Evolutionary conservation across 1,140 invertebrate genomes (phyloP).

Genomic region (Drosophila asahinai): DNA sequence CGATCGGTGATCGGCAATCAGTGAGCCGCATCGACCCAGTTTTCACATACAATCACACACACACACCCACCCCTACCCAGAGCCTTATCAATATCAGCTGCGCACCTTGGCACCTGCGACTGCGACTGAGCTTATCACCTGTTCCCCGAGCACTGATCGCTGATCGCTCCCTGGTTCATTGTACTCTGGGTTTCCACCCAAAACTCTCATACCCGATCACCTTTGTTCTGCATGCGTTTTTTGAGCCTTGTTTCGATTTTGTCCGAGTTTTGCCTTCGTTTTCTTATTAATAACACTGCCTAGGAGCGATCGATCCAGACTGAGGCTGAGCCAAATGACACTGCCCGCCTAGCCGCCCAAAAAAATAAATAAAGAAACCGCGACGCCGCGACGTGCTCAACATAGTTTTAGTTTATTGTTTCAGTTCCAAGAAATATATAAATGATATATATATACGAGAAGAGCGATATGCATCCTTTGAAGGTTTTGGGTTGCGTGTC

Average conservation of each 20-base stretch:
- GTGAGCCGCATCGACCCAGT: slow-evolving; percentile 58
- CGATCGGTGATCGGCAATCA: slow-evolving; percentile 41
- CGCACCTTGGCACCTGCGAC: slow-evolving; percentile 53
- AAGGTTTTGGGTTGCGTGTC: slow-evolving; percentile 94
- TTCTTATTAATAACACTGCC: slow-evolving; percentile 17
- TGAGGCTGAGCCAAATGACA: slow-evolving; percentile 5
- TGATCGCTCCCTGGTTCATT: slow-evolving; percentile 38
- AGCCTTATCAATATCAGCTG: slow-evolving; percentile 33
- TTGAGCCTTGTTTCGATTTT: slow-evolving; percentile 35
- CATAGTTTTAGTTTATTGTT: slow-evolving; percentile 27
- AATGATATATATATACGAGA: not conserved
- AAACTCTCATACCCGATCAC: slow-evolving; percentile 9
- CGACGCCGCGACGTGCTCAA: slow-evolving; percentile 26
- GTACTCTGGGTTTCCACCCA: slow-evolving; percentile 10
- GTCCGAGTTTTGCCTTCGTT: slow-evolving; percentile 21
- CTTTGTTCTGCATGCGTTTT: slow-evolving; percentile 51
- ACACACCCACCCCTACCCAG: not conserved
- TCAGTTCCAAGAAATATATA: slow-evolving; percentile 28
- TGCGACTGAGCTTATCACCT: slow-evolving; percentile 31
- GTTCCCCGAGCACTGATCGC: not conserved
- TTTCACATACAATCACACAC: slow-evolving; percentile 6
- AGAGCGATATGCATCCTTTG: slow-evolving; percentile 58
- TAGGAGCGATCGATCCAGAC: slow-evolving; percentile 26
- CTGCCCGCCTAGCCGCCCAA: not conserved
- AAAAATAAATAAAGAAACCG: not conserved